Conservation (phyloP, 2,113 vertebrate genomes). For the Macaca mulatta region DNA sequence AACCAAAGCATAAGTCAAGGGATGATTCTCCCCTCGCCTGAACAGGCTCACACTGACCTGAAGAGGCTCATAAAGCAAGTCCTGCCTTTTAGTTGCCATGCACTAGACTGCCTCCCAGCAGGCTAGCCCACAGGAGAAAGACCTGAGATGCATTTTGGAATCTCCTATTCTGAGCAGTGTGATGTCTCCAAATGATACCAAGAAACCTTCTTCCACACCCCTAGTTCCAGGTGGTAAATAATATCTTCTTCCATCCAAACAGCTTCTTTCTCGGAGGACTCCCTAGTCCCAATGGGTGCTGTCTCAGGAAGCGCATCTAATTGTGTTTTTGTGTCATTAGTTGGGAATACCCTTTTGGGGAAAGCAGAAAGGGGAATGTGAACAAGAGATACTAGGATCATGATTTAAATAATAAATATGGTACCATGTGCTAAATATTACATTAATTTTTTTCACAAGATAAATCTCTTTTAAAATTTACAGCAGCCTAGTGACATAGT, state of each 20-base stretch:
- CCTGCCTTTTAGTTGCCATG: not conserved
- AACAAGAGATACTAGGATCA: not conserved
- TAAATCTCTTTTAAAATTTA: not conserved
- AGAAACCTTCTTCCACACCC: not conserved
- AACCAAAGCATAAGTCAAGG: not conserved
- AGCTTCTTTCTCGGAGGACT: constrained; percentile 17
- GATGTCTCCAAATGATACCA: not conserved
- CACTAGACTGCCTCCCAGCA: not conserved
- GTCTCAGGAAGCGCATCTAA: not conserved
- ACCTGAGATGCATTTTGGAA: not conserved
- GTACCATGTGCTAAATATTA: not conserved
- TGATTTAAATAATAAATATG: not conserved
- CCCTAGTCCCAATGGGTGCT: not conserved
- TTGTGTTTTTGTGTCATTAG: not conserved
- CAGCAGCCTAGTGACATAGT: not conserved
- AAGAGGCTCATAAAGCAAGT: not conserved
- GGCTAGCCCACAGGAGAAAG: not conserved
- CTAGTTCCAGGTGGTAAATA: not conserved
- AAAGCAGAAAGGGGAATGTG: not conserved
- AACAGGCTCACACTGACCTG: not conserved
- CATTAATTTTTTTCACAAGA: not conserved
- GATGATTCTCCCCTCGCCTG: not conserved
- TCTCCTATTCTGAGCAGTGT: not conserved
- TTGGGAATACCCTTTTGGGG: not conserved
- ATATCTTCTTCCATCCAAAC: not conserved